Conservation (phyloP, 2,797 vertebrate genomes). For the Decapterus maruadsi region DNA sequence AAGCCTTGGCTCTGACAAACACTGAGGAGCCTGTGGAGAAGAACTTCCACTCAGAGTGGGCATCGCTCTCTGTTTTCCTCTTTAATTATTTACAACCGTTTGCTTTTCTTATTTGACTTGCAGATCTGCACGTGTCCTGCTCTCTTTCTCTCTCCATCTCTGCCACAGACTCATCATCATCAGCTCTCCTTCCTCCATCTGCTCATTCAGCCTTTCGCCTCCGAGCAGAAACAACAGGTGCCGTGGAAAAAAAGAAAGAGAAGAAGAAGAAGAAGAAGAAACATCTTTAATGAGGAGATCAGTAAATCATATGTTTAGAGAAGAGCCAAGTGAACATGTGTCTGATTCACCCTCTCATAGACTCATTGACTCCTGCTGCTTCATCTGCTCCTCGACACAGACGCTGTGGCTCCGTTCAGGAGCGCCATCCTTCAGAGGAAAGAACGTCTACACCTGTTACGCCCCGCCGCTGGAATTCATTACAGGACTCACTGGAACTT, state of each 20-base stretch:
- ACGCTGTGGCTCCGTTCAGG: too few species aligned
- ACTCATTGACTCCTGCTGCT: constrained; percentile 42
- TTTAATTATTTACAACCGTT: constrained; percentile 73
- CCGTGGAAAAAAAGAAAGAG: not conserved
- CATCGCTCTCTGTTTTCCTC: constrained; percentile 48
- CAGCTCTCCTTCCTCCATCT: constrained; percentile 7
- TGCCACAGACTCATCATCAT: constrained; percentile 16
- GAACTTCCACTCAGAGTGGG: constrained; percentile 52
- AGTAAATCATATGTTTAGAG: constrained; percentile 70
- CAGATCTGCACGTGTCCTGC: constrained; percentile 56
- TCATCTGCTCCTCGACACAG: too few species aligned
- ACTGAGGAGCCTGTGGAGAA: constrained; percentile 27
- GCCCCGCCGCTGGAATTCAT: too few species aligned
- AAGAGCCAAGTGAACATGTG: constrained; percentile 62
- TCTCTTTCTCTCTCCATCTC: not conserved
- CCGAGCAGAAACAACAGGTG: constrained; percentile 59
- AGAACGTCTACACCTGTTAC: too few species aligned
- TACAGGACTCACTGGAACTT: too few species aligned
- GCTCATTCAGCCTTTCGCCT: constrained; percentile 17
- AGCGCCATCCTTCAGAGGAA: too few species aligned
- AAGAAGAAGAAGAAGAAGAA: not conserved
- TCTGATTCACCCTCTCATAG: constrained; percentile 61
- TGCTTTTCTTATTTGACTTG: constrained; percentile 64
- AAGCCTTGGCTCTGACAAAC: constrained; percentile 19
- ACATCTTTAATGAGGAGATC: constrained; percentile 64